These are phyloP conservation scores for Lacanobia oleracea DNA, from an alignment of 2,888 invertebrate species.

Conservation along the genomic window DNA sequence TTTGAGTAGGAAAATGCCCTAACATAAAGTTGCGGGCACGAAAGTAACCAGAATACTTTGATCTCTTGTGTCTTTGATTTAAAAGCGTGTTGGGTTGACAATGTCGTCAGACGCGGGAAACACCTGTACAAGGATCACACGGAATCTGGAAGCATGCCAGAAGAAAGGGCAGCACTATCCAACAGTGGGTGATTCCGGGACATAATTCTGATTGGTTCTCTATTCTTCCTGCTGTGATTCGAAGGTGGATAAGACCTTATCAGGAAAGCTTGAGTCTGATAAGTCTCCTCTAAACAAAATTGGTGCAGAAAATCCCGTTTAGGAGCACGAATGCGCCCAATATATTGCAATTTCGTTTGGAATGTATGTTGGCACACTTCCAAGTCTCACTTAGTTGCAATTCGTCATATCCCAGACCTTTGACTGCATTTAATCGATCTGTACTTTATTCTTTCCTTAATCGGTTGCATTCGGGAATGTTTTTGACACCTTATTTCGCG, in stretches of 20 bases:
- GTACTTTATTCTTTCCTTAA: not conserved
- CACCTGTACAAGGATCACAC: not conserved
- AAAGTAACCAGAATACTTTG: not conserved
- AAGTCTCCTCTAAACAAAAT: too few species aligned
- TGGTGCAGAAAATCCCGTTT: constrained; percentile 10
- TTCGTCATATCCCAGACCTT: constrained; percentile 11
- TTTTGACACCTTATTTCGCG: not conserved
- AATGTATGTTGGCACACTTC: constrained; percentile 39
- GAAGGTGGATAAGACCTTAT: too few species aligned
- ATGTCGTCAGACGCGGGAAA: not conserved
- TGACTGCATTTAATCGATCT: not conserved
- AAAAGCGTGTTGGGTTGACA: not conserved
- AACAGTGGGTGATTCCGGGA: not conserved
- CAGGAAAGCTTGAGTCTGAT: too few species aligned
- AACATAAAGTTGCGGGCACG: too few species aligned
- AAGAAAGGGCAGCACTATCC: not conserved
- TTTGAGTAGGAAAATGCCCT: too few species aligned
- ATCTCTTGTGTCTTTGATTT: not conserved
- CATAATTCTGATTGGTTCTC: too few species aligned
- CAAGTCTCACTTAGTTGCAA: constrained; percentile 4
- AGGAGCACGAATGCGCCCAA: not conserved
- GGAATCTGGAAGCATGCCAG: not conserved
- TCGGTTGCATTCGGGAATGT: not conserved
- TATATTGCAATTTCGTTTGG: constrained; percentile 5
- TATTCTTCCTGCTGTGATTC: not conserved